Evolutionary conservation across 2,888 invertebrate species (phyloP), one percentile per base, ranked within the genome.

Genomic region (Sinelater perroti): DNA sequence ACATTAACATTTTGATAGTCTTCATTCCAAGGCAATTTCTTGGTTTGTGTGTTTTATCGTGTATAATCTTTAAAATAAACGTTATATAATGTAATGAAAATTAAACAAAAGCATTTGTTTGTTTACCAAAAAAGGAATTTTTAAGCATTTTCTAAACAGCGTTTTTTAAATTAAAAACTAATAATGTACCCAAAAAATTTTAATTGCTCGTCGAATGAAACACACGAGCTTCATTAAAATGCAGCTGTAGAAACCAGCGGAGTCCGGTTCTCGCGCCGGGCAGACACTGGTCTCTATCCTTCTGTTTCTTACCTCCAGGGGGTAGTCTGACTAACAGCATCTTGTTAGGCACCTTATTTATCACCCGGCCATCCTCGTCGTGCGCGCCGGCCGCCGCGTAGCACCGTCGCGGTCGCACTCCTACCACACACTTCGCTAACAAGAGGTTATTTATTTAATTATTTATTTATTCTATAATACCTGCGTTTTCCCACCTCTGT

Each of bases 401-500:
- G 6, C 7, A 14, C 21, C 21, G 30, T 60, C 51, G 42, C 38
- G 8, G 45, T 60, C 28, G n/a, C 31, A 59, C 62, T 49, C 59
- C 58, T 67, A 70, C 76, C 75, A 75, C 76, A 76, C 76, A 76
- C 77, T 76, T 75, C 70, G 78, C 76, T 78, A 78, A 78, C 78
- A 78, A 78, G 78, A 75, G 71, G 75, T 78, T 78, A 78, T 78
- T 78, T 78, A 78, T 78, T 78, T 78, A 78, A 78, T 78, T 78
- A 78, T 78, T 78, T 78, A 78, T 78, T 78, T 78, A 78, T 78
- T 78, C 77, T 76, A 74, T 78, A 78, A 78, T 78, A 78, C 77
- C 76, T 78, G 77, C 75, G 76, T 78, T 78, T 77, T 78, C 78
- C 78, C 78, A 78, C 78, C 78, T 77, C 73, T 71, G 70, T 65